Conservation (phyloP, 2,888 invertebrate species). For the Andrena trimmerana region DNA sequence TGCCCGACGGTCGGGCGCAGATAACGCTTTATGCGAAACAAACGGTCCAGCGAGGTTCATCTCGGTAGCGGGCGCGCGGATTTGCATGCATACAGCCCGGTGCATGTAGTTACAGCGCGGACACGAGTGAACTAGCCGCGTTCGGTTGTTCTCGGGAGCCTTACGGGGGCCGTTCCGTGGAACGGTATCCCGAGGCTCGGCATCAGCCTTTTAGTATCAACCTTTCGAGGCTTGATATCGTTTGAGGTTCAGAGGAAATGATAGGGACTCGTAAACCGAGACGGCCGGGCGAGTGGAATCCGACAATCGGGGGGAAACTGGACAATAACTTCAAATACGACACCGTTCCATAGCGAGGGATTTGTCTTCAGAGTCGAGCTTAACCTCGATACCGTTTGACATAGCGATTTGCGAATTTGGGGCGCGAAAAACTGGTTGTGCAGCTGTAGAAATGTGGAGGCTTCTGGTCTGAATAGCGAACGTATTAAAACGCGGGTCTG, state of each 20-base stretch:
- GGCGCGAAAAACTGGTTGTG: neutral
- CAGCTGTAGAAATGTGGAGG: neutral
- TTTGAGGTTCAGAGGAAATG: slow-evolving; percentile 5
- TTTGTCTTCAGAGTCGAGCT: slow-evolving; percentile 3
- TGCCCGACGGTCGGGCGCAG: slow-evolving; percentile 52
- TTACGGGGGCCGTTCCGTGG: slow-evolving; percentile 2
- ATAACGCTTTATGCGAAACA: slow-evolving; percentile 74
- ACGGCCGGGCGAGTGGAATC: neutral
- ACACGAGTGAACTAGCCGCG: neutral
- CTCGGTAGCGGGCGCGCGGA: slow-evolving; percentile 30
- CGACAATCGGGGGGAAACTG: neutral
- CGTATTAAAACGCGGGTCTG: neutral
- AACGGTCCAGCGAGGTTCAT: slow-evolving; percentile 57
- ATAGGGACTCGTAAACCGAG: slow-evolving; percentile 25
- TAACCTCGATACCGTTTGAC: neutral
- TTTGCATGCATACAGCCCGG: slow-evolving; percentile 55
- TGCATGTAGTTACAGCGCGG: neutral
- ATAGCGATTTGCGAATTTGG: neutral
- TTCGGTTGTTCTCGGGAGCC: slow-evolving; percentile 31
- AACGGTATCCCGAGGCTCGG: slow-evolving; percentile 25
- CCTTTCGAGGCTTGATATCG: slow-evolving; percentile 9
- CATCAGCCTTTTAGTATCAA: neutral
- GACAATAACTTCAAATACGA: neutral
- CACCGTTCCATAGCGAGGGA: neutral
- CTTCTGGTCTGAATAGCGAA: neutral